Evolutionary conservation across 2,113 vertebrate species (phyloP).

Genomic region (Trichechus manatus): DNA sequence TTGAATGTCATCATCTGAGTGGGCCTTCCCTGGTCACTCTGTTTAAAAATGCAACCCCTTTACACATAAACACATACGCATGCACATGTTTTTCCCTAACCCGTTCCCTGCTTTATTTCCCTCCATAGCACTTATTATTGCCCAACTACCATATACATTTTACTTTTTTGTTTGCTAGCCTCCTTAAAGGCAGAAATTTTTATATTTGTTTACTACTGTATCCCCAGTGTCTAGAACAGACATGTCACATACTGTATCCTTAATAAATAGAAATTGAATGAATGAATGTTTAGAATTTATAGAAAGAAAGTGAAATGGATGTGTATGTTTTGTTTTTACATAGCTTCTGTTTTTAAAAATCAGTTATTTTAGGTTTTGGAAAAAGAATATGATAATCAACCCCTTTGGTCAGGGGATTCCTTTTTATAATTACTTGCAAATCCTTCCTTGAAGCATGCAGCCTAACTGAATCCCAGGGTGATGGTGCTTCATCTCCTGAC

Average conservation of each 20-base stretch:
- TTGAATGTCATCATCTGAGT: neutral
- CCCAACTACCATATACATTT: neutral
- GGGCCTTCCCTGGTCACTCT: neutral
- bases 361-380: slow-evolving; percentile 5
- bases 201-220: neutral
- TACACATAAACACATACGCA: rapidly evolving
- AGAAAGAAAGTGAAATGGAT: slow-evolving; percentile 16
- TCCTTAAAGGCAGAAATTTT: neutral
- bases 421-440: neutral
- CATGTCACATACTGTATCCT: neutral
- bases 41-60: neutral
- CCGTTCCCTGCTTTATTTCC: neutral
- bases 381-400: slow-evolving; percentile 32
- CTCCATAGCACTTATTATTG: neutral
- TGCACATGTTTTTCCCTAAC: neutral
- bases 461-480: neutral
- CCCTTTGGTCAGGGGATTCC: neutral
- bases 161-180: neutral
- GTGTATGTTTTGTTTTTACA: neutral
- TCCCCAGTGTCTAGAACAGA: neutral
- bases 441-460: neutral
- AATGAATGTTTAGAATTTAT: neutral
- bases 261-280: neutral
- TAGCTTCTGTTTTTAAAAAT: slow-evolving; percentile 22
- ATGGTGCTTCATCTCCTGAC: neutral